Evolutionary conservation across 1,140 invertebrate species (phyloP), one percentile per base, ranked within the genome.

Genomic region (Plodia interpunctella): DNA sequence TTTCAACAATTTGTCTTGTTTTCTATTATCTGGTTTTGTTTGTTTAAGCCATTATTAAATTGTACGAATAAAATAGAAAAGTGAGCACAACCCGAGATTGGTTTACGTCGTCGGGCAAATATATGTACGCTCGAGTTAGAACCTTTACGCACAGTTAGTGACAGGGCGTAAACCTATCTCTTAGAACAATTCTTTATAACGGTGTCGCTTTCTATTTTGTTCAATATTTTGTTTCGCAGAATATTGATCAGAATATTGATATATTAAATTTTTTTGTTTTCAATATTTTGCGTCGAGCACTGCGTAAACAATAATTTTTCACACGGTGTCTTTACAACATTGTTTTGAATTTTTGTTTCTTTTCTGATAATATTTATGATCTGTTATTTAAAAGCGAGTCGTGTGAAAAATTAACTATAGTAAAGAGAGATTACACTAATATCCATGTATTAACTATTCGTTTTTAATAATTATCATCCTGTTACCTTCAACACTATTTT

Each of bases 351-450:
- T 49, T 49, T 49, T 20, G 0, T 20, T 20, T 51, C 20, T 18
- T 11, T 51, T 51, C 6, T 17, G 3, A 8, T 17, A 20, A 51
- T 51, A 51, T 20, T 51, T 20, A 17, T 49, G 21, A 25, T 25
- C n/a, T 19, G 18, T 15, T 57, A 60, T 63, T 70, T 78, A 25
- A 2, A 25, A 25, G 70, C 13, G 13, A 35, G 68, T 71, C 78
- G 70, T 76, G 75, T 72, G 77, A 74, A 75, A 76, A 60, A 76
- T 83, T 70, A 54, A 25, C 32, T 74, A 63, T 69, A 74, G 57
- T 71, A 72, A 80, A 74, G 62, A 66, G 78, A 83, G 83, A 79
- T 76, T 83, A 79, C 62, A 72, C 76, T 86, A 84, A 82, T 74
- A 53, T 49, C 67, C 67, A 67, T 51, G 53, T 53, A 69, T 59